Conservation (phyloP, 2,797 vertebrate species). For the Trachops cirrhosus region DNA sequence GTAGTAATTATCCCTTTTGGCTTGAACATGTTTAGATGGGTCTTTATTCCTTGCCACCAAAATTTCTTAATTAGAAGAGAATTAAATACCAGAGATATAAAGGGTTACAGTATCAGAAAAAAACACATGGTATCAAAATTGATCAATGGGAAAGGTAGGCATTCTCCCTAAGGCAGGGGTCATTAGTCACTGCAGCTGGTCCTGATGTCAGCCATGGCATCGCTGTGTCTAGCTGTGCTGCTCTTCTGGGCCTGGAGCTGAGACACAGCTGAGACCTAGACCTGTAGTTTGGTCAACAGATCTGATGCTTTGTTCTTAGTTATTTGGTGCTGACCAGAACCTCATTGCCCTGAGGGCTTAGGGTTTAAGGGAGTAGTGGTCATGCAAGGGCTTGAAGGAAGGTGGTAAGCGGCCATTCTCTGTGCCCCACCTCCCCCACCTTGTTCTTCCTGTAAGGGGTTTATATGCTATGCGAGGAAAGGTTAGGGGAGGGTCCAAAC, state of each 20-base stretch:
- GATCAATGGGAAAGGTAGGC: neutral
- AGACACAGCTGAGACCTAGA: neutral
- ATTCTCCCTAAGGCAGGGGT: neutral
- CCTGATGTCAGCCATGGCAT: neutral
- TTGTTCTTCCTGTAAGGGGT: neutral
- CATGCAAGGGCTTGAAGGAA: neutral
- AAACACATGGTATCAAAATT: neutral
- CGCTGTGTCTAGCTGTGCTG: neutral
- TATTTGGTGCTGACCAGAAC: neutral
- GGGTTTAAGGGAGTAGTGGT: neutral
- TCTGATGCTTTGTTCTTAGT: neutral
- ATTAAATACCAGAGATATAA: neutral
- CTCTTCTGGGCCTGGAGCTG: neutral
- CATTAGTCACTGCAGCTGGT: neutral
- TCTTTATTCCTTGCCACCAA: neutral
- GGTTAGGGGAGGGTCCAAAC: neutral
- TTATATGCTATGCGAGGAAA: neutral
- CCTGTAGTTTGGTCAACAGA: neutral
- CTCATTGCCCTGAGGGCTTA: neutral
- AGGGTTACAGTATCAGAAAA: neutral
- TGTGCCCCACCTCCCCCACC: neutral
- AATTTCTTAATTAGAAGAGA: neutral
- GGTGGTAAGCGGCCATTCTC: neutral
- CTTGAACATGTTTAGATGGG: neutral
- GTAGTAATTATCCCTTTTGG: neutral